Percentiles rank a stretch among this genome's conserved stretches.
phyloP scores from a whole-genome alignment of 1,140 invertebrate genomes.

The Eueides isabella region DNA sequence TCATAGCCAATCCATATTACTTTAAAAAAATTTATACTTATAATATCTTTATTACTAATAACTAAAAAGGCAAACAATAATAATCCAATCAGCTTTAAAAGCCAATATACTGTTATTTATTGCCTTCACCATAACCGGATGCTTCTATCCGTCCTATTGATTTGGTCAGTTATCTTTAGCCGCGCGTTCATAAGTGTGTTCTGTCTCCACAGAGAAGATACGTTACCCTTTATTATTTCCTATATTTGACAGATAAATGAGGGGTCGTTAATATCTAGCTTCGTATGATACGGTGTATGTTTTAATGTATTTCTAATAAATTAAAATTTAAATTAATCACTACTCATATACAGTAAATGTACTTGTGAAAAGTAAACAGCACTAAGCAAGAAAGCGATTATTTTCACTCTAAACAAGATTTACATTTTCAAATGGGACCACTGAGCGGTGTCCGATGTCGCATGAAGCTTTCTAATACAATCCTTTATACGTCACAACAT shows the following conservation, averaged over 20 bases:
- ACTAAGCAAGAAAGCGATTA: slow-evolving; percentile 39
- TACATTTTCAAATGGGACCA: slow-evolving; percentile 52
- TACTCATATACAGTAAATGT: not conserved
- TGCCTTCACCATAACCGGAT: slow-evolving; percentile 63
- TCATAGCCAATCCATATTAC: not conserved
- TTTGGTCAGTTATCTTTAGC: slow-evolving; percentile 38
- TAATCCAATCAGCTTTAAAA: slow-evolving; percentile 10
- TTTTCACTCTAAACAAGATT: slow-evolving; percentile 57
- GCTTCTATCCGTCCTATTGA: slow-evolving; percentile 62
- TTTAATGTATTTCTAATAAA: too few species aligned
- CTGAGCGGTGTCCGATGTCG: slow-evolving; percentile 54
- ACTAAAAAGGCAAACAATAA: slow-evolving; percentile 6
- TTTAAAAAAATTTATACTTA: not conserved
- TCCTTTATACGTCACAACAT: slow-evolving; percentile 48
- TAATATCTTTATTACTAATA: not conserved
- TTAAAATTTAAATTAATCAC: too few species aligned
- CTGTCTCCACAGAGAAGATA: not conserved
- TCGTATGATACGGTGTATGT: not conserved
- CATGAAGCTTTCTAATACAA: slow-evolving; percentile 64
- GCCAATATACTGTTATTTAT: slow-evolving; percentile 66
- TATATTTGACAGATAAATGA: slow-evolving; percentile 12
- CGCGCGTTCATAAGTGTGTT: slow-evolving; percentile 2
- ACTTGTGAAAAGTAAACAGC: not conserved
- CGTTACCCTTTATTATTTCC: slow-evolving; percentile 5
- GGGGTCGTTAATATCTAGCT: not conserved